A percentile compares a stretch with the other conserved stretches of the same genome.
Conservation (phyloP, 1,140 invertebrate genomes). For the Spodoptera frugiperda region DNA sequence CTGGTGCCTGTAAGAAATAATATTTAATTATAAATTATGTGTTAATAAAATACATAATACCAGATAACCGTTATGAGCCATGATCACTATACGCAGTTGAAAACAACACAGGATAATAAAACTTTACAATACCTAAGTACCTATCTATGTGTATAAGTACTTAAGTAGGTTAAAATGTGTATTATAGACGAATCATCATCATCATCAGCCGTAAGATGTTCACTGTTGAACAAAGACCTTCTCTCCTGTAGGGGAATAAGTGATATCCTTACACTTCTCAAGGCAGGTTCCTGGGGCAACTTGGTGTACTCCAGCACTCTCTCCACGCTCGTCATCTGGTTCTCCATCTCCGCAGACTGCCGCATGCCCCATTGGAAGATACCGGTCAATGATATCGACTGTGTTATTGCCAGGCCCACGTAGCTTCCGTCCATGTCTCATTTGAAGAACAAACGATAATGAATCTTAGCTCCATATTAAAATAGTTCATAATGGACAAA, state of each 20-base stretch:
- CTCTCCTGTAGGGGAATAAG: too few relatives aligned
- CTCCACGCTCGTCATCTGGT: conserved; percentile 93
- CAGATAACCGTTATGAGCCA: not conserved
- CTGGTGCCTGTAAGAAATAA: conserved; percentile 64
- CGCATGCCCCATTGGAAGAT: conserved; percentile 94
- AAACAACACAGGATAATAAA: too few relatives aligned
- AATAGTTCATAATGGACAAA: too few relatives aligned
- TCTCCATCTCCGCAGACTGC: conserved; percentile 93
- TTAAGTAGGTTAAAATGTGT: too few relatives aligned
- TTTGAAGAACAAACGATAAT: not conserved
- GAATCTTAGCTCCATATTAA: too few relatives aligned
- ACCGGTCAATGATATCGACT: conserved; percentile 92
- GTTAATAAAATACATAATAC: not conserved
- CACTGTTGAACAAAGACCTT: too few relatives aligned
- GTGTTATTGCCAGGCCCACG: conserved; percentile 94
- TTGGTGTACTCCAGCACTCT: conserved; percentile 91
- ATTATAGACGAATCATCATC: too few relatives aligned
- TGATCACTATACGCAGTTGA: too few relatives aligned
- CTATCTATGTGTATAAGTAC: too few relatives aligned
- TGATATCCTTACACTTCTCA: conserved; percentile 59
- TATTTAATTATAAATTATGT: not conserved
- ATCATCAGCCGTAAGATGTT: too few relatives aligned
- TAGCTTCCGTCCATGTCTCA: conserved; percentile 85
- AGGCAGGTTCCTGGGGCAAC: conserved; percentile 74
- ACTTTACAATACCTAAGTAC: too few relatives aligned